A percentile compares a stretch with the other conserved stretches of the same genome.
Conservation (phyloP, 2,797 vertebrate species). For the Oreortyx pictus region DNA sequence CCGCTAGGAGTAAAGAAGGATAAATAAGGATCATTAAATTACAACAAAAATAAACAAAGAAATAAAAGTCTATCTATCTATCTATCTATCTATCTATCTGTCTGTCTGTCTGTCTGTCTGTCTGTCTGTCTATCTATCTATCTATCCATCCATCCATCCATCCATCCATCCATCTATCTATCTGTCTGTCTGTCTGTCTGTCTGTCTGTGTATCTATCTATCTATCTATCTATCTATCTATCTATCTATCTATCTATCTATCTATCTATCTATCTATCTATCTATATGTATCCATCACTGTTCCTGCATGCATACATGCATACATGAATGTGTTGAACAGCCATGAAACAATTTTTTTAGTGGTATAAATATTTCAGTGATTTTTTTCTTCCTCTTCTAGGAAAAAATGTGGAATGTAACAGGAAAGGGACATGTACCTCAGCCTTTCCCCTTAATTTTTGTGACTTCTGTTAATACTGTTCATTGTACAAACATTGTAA, state of each 20-base stretch:
- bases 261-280: no score
- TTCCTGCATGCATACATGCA: neutral
- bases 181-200: no score
- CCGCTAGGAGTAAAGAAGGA: neutral
- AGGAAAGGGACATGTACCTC: fast-evolving
- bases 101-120: no score
- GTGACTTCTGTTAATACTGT: neutral
- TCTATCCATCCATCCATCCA: no score
- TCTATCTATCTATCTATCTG: no score
- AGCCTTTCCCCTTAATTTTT: neutral
- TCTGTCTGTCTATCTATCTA: no score
- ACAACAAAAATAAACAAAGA: no score
- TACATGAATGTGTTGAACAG: neutral
- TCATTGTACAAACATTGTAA: neutral
- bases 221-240: no score
- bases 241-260: no score
- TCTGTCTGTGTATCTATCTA: no score
- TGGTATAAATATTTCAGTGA: neutral
- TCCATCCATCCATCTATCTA: no score
- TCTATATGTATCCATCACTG: neutral
- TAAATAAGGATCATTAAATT: neutral
- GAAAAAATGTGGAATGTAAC: neutral
- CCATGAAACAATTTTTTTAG: neutral
- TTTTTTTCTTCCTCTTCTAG: neutral
- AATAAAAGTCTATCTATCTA: no score